Evolutionary conservation across 1,140 invertebrate species (phyloP).

Genomic region (Gonioctena quinquepunctata): DNA sequence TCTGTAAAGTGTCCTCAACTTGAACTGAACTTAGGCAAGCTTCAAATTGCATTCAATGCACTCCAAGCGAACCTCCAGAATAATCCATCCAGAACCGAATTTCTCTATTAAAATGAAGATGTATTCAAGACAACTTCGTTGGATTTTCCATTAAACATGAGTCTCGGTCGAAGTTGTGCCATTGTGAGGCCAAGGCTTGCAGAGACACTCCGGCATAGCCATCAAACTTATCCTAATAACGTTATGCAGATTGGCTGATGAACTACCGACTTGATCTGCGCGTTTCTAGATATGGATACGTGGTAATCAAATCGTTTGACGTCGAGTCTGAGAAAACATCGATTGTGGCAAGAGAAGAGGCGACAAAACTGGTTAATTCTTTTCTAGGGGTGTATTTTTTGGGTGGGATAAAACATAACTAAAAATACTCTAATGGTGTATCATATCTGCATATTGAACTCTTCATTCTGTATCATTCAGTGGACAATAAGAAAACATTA

Average conservation of each 20-base stretch:
- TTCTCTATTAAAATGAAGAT: not conserved
- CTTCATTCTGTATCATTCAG: no score
- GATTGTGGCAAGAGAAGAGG: no score
- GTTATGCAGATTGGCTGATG: not conserved
- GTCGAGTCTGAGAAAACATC: no score
- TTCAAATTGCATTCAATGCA: not conserved
- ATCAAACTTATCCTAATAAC: slow-evolving; percentile 9
- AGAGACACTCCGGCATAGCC: not conserved
- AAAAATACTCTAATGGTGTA: no score
- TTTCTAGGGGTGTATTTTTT: no score
- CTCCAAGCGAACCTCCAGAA: not conserved
- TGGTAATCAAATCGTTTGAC: no score
- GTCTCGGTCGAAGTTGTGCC: not conserved
- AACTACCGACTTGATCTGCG: not conserved
- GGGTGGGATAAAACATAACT: no score
- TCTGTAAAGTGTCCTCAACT: not conserved
- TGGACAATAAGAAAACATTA: no score
- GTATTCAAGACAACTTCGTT: not conserved
- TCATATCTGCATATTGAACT: no score
- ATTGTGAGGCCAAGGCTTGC: not conserved
- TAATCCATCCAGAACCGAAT: not conserved
- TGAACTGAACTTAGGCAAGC: not conserved
- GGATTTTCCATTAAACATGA: slow-evolving; percentile 9
- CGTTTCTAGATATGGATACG: not conserved
- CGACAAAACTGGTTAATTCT: no score